These are phyloP conservation scores for Rafetus swinhoei DNA, from an alignment of 2,113 vertebrate genomes.

Conservation along the genomic window DNA sequence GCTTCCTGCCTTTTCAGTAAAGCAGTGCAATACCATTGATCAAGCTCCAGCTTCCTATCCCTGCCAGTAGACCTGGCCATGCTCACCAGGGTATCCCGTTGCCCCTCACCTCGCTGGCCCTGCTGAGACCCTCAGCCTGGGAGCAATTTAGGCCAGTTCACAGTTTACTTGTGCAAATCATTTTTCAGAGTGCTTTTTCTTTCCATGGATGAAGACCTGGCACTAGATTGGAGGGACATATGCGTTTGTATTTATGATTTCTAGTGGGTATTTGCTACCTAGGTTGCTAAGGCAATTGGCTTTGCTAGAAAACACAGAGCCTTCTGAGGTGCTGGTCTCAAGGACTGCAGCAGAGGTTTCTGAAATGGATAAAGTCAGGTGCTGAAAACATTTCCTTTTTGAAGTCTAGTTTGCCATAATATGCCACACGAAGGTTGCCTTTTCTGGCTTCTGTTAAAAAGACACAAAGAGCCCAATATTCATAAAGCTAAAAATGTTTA, in stretches of 20 bases:
- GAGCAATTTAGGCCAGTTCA: background rate
- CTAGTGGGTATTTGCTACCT: background rate
- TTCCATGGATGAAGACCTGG: background rate
- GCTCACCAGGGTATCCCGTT: background rate
- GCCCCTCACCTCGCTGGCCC: background rate
- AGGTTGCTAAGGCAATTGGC: background rate
- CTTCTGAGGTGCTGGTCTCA: background rate
- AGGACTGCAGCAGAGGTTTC: background rate
- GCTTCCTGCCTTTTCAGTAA: background rate
- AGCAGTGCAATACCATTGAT: background rate
- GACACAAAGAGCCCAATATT: background rate
- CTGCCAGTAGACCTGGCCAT: background rate
- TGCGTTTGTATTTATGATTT: background rate
- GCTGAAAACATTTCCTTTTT: background rate
- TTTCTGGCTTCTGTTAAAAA: background rate
- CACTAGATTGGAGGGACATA: background rate
- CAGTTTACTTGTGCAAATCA: background rate
- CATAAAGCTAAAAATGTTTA: background rate
- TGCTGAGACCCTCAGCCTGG: background rate
- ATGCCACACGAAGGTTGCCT: background rate
- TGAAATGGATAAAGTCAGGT: background rate
- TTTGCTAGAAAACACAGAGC: background rate
- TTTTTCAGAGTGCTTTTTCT: background rate
- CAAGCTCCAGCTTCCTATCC: background rate
- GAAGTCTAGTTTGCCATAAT: background rate